These are phyloP conservation scores for Latheticus oryzae DNA, from an alignment of 2,888 invertebrate species.

Conservation along the genomic window DNA sequence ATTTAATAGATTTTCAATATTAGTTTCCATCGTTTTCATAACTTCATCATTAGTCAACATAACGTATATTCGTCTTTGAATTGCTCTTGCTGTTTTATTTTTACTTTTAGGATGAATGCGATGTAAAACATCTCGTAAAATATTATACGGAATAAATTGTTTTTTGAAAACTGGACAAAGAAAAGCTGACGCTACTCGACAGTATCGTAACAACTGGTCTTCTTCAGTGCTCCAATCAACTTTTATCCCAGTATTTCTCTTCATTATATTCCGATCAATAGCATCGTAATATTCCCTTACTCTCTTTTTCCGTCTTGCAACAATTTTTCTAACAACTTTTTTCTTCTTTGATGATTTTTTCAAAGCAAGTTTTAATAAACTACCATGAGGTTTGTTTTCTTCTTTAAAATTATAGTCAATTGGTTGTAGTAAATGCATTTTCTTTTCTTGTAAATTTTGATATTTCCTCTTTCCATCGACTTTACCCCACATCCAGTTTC, in stretches of 20 bases:
- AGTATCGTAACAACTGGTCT: slow-evolving; percentile 76
- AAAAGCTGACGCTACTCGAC: slow-evolving; percentile 73
- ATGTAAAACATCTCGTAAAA: slow-evolving; percentile 71
- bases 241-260: slow-evolving; percentile 65
- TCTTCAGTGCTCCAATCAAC: slow-evolving; percentile 77
- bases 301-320: slow-evolving; percentile 28
- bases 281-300: slow-evolving; percentile 68
- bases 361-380: slow-evolving; percentile 26
- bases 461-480: not conserved
- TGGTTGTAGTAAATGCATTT: slow-evolving; percentile 17
- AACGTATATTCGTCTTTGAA: slow-evolving; percentile 74
- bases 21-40: slow-evolving; percentile 32
- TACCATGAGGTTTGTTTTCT: too few species aligned
- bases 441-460: slow-evolving; percentile 12
- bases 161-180: slow-evolving; percentile 66
- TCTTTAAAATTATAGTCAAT: slow-evolving; percentile 40
- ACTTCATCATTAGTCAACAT: slow-evolving; percentile 53
- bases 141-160: slow-evolving; percentile 64
- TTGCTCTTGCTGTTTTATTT: slow-evolving; percentile 78
- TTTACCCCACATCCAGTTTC: slow-evolving; percentile 74
- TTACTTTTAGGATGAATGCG: slow-evolving; percentile 65
- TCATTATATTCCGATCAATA: slow-evolving; percentile 72
- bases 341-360: slow-evolving; percentile 32
- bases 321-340: slow-evolving; percentile 41
- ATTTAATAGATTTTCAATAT: slow-evolving; percentile 45